phyloP scores from a whole-genome alignment of 2,888 invertebrate genomes.

The Andrena marginata region DNA sequence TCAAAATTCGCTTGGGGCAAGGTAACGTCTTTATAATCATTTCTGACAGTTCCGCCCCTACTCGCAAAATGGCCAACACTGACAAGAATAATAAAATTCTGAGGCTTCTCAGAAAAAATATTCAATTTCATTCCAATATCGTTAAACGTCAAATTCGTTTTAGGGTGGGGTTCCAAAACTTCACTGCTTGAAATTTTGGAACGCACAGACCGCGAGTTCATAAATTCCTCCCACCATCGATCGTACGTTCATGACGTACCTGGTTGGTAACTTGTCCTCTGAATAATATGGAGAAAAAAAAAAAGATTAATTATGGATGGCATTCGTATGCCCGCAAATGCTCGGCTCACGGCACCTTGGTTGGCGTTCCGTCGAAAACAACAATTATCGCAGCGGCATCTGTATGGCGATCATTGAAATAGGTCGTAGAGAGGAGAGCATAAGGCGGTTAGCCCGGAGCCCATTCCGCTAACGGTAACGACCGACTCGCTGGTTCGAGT shows the following conservation, averaged over 20 bases:
- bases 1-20: no score
- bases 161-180: neutral
- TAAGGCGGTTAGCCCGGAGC: conserved; percentile 72
- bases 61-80: no score
- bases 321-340: neutral
- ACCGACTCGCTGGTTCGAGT: conserved; percentile 82
- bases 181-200: neutral
- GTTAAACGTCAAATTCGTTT: neutral
- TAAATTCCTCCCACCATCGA: neutral
- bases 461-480: conserved; percentile 85
- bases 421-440: conserved; percentile 79
- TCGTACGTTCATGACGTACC: neutral
- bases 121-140: neutral
- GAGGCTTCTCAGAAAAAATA: neutral
- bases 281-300: no score
- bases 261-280: neutral
- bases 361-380: conserved; percentile 58
- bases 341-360: neutral
- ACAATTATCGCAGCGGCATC: conserved; percentile 85
- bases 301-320: no score
- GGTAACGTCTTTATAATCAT: no score
- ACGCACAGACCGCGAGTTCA: neutral
- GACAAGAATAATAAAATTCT: no score
- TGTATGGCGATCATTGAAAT: conserved; percentile 84
- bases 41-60: no score